These are phyloP conservation scores for Paramormyrops kingsleyae DNA, from an alignment of 2,113 vertebrate species.

Conservation along the genomic window DNA sequence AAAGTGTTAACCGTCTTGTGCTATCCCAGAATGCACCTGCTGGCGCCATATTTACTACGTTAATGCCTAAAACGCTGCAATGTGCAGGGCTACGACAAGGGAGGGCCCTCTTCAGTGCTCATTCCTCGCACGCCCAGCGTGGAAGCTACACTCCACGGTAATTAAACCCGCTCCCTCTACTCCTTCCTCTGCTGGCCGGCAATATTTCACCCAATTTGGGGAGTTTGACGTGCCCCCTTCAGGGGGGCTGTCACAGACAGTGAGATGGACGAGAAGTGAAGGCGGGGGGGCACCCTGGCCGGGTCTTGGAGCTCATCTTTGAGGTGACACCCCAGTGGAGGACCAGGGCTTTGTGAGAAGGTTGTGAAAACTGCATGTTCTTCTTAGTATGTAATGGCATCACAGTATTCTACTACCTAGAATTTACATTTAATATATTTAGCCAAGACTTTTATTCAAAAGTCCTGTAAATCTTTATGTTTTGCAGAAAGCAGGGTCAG, in stretches of 20 bases:
- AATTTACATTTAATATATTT: not conserved
- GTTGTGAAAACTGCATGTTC: not conserved
- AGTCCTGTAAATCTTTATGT: not conserved
- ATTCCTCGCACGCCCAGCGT: not conserved
- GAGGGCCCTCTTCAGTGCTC: not conserved
- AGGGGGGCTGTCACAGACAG: constrained; percentile 48
- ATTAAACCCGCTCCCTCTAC: constrained; percentile 52
- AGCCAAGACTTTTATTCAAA: not conserved
- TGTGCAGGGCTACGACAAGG: not conserved
- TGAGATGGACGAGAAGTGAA: constrained; percentile 45
- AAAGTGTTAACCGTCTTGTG: not conserved
- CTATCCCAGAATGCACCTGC: not conserved
- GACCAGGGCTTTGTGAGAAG: not conserved
- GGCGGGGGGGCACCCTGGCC: constrained; percentile 27
- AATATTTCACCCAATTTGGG: constrained; percentile 65
- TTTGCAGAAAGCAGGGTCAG: not conserved
- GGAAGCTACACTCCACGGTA: constrained; percentile 34
- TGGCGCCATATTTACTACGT: not conserved
- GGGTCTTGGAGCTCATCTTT: not conserved
- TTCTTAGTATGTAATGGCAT: not conserved
- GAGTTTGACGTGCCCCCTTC: constrained; percentile 59
- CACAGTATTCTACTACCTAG: not conserved
- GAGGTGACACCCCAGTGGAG: not conserved
- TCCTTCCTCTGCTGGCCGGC: constrained; percentile 54
- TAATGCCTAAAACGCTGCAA: not conserved